Percentiles rank a stretch among this genome's conserved stretches.
These are phyloP conservation scores for Periphyllus acericola DNA, from an alignment of 2,888 invertebrate genomes.

Conservation along the genomic window DNA sequence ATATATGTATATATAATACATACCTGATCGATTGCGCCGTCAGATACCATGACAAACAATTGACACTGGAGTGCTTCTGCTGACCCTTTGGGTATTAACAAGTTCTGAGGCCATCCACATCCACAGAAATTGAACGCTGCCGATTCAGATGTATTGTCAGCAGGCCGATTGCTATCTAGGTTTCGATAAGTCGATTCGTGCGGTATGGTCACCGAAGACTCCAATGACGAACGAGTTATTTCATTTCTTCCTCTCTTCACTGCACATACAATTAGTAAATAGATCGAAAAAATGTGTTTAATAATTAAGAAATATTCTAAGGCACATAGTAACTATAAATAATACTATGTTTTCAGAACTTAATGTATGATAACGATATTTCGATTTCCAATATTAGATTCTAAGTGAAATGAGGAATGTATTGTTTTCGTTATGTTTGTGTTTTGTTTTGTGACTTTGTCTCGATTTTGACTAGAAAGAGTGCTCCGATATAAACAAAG, in stretches of 20 bases:
- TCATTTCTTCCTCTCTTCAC: conserved; percentile 77
- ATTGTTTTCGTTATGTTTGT: too few species aligned
- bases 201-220: conserved; percentile 85
- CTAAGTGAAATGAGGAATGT: too few species aligned
- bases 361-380: too few species aligned
- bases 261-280: conserved; percentile 66
- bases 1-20: not conserved
- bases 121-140: conserved; percentile 83
- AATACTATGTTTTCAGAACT: not conserved
- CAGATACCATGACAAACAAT: conserved; percentile 67
- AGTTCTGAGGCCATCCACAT: conserved; percentile 71
- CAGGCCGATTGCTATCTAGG: conserved; percentile 71
- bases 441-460: too few species aligned
- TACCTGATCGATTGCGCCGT: conserved; percentile 65
- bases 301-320: not conserved
- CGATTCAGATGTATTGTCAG: conserved; percentile 67
- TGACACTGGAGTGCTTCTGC: conserved; percentile 66
- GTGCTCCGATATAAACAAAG: too few species aligned
- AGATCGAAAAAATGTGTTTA: not conserved
- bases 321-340: too few species aligned
- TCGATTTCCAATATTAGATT: too few species aligned
- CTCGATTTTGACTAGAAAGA: too few species aligned
- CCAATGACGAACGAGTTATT: conserved; percentile 74
- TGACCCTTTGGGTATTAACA: conserved; percentile 67
- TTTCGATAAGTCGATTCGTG: conserved; percentile 84